phyloP scores from a whole-genome alignment of 35 echinoderm and acorn worm genomes.

The Hemicentrotus pulcherrimus region DNA sequence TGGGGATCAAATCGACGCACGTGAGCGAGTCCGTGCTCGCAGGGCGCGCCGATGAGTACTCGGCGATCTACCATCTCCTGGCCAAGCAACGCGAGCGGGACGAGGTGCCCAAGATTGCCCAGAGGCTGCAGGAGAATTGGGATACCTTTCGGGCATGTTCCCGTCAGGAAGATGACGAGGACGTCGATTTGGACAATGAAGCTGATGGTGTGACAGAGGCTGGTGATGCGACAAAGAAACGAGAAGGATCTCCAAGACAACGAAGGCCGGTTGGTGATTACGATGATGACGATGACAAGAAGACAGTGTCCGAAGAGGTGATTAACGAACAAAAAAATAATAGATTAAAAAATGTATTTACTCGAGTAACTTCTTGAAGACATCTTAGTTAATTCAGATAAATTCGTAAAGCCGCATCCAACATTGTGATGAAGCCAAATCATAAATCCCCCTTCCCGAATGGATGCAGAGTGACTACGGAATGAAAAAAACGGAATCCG shows the following conservation, averaged over 20 bases:
- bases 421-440: too few species aligned
- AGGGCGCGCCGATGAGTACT: conserved; percentile 76
- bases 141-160: conserved; percentile 45
- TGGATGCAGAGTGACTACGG: too few species aligned
- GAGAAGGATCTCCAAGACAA: neutral
- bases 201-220: neutral
- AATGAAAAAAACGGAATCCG: too few species aligned
- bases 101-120: neutral
- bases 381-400: too few species aligned
- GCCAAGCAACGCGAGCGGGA: conserved; percentile 55
- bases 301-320: neutral
- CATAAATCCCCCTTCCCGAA: too few species aligned
- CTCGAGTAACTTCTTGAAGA: too few species aligned
- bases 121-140: conserved; percentile 25
- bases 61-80: conserved; percentile 88
- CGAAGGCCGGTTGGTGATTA: neutral
- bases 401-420: too few species aligned
- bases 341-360: too few species aligned
- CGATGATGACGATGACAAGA: neutral
- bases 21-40: conserved; percentile 74
- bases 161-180: neutral
- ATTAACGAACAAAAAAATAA: neutral
- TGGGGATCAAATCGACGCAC: conserved; percentile 71
- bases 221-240: neutral
- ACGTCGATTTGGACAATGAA: neutral